Conservation (phyloP, 2,888 invertebrate species). For the Watsonalla cultraria region DNA sequence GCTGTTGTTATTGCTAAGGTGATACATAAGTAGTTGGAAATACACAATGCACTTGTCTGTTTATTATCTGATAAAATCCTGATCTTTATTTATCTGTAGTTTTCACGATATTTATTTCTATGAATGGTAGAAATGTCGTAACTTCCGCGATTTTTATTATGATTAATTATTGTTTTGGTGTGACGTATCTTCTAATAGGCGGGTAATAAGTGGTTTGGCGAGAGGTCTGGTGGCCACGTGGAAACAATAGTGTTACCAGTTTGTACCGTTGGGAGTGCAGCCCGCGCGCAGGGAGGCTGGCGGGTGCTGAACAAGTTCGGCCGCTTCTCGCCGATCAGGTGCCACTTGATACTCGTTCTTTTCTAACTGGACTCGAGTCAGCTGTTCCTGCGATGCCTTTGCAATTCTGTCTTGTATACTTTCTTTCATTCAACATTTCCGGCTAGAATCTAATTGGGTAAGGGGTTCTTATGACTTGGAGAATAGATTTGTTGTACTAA, state of each 20-base stretch:
- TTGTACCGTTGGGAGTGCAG: slow-evolving; percentile 68
- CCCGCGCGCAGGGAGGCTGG: slow-evolving; percentile 44
- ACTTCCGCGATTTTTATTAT: too few relatives aligned
- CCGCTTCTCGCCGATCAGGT: slow-evolving; percentile 71
- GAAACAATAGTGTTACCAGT: slow-evolving; percentile 68
- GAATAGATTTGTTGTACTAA: too few relatives aligned
- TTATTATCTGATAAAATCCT: too few relatives aligned
- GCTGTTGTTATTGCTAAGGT: not conserved
- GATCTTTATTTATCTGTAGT: too few relatives aligned
- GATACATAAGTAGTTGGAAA: too few relatives aligned
- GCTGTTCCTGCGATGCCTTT: slow-evolving; percentile 61
- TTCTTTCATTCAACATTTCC: not conserved
- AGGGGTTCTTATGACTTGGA: too few relatives aligned
- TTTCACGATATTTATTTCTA: too few relatives aligned
- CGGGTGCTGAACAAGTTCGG: slow-evolving; percentile 72
- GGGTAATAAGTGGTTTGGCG: slow-evolving; percentile 32
- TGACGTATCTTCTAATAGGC: not conserved
- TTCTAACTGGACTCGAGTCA: slow-evolving; percentile 75
- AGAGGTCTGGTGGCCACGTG: slow-evolving; percentile 70
- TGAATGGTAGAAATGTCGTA: too few relatives aligned
- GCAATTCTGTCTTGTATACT: slow-evolving; percentile 17
- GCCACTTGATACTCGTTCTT: slow-evolving; percentile 73
- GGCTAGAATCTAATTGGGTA: not conserved
- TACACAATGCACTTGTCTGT: too few relatives aligned
- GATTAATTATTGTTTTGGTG: too few relatives aligned